Evolutionary conservation across 2,797 vertebrate genomes (phyloP).

Genomic region (Heteromormyrus szaboi): DNA sequence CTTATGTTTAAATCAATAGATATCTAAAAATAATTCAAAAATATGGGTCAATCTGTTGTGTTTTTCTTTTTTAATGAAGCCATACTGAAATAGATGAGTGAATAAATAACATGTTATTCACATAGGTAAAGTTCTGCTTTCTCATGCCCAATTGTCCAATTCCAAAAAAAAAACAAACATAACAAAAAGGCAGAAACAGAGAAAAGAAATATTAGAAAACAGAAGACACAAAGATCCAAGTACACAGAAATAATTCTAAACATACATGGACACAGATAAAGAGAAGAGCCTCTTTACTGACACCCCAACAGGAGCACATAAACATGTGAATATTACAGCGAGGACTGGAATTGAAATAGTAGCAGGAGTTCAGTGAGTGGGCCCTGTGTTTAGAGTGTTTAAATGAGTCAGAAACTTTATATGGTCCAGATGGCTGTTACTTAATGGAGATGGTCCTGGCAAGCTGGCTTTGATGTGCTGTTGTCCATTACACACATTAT

Average conservation of each 20-base stretch:
- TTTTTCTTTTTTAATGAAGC: background rate
- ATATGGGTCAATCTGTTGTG: background rate
- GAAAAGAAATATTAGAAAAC: slow-evolving; percentile 8
- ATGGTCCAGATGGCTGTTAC: slow-evolving; percentile 68
- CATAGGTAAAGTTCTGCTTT: background rate
- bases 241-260: slow-evolving; percentile 16
- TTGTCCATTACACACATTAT: slow-evolving; percentile 70
- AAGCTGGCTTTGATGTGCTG: slow-evolving; percentile 70
- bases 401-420: slow-evolving; percentile 73
- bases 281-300: background rate
- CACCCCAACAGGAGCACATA: slow-evolving; percentile 8
- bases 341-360: slow-evolving; percentile 42
- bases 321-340: slow-evolving; percentile 25
- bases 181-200: slow-evolving; percentile 17
- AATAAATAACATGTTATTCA: background rate
- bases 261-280: background rate
- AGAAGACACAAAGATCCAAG: slow-evolving; percentile 10
- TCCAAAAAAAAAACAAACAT: slow-evolving; percentile 24
- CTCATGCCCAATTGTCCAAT: background rate
- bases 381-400: slow-evolving; percentile 65
- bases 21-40: background rate
- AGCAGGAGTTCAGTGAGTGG: slow-evolving; percentile 61
- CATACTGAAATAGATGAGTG: background rate
- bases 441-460: slow-evolving; percentile 71
- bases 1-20: background rate